These are phyloP conservation scores for Ganaspis brasiliensis DNA, from an alignment of 2,888 invertebrate genomes.

Conservation along the genomic window DNA sequence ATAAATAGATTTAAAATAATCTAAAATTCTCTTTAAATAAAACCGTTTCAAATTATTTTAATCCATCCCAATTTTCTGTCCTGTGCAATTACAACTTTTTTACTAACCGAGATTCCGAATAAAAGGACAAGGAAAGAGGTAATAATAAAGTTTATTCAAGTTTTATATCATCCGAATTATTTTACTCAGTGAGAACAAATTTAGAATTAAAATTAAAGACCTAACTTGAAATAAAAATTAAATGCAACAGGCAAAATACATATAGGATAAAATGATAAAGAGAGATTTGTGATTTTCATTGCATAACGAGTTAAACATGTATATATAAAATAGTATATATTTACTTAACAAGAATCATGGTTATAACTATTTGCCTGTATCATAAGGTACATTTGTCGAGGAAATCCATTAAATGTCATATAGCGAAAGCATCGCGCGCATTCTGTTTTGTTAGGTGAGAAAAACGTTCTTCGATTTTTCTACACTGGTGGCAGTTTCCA, in stretches of 20 bases:
- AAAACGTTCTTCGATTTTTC: constrained; percentile 23
- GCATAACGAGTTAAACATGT: not conserved
- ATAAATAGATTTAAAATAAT: too few species aligned
- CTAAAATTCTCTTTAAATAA: too few species aligned
- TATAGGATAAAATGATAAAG: not conserved
- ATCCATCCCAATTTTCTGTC: too few species aligned
- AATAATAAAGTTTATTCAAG: too few species aligned
- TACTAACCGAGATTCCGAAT: too few species aligned
- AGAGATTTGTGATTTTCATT: too few species aligned
- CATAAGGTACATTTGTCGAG: constrained; percentile 7
- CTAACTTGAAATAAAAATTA: not conserved
- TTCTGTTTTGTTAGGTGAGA: constrained; percentile 16
- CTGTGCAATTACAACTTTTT: too few species aligned
- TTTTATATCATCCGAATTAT: too few species aligned
- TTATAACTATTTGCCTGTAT: not conserved
- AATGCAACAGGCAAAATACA: not conserved
- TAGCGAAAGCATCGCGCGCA: constrained; percentile 7
- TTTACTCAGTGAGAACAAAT: too few species aligned
- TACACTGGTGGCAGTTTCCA: constrained; percentile 1
- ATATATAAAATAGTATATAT: not conserved
- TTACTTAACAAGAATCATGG: not conserved
- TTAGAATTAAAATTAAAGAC: not conserved
- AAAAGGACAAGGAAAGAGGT: too few species aligned
- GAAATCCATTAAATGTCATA: constrained; percentile 41
- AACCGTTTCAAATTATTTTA: too few species aligned